Percentiles rank a stretch among this genome's conserved stretches.
These are phyloP conservation scores for Tetranychus piercei DNA, from an alignment of 2,888 invertebrate genomes.

Conservation along the genomic window DNA sequence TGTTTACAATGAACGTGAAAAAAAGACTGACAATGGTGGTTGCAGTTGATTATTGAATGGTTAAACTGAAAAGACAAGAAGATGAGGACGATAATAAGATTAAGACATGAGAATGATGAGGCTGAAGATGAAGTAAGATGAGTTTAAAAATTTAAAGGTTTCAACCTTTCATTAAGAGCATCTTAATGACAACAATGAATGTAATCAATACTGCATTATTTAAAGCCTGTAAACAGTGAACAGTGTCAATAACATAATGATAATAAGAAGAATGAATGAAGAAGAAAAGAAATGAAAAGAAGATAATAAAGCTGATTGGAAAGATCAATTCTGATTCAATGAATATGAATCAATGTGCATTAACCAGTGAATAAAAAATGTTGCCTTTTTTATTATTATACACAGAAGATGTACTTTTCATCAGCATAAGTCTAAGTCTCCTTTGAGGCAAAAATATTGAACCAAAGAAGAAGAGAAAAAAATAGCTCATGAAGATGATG, in stretches of 20 bases:
- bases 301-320: slow-evolving; percentile 2
- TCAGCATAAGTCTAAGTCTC: background rate
- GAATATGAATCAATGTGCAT: slow-evolving; percentile 1
- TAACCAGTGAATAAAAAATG: background rate
- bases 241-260: background rate
- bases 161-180: no score
- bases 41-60: background rate
- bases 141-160: no score
- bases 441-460: background rate
- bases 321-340: background rate
- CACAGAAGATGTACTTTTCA: background rate
- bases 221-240: background rate
- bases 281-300: background rate
- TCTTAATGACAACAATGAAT: no score
- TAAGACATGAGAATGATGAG: background rate
- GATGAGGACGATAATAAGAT: background rate
- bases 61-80: background rate
- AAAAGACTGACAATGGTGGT: background rate
- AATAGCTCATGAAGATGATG: no score
- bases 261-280: background rate
- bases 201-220: background rate
- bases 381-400: background rate
- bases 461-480: no score
- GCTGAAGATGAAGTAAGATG: background rate
- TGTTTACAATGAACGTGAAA: background rate